phyloP scores from a whole-genome alignment of 2,888 invertebrate genomes.

The Xanthia icteritia region DNA sequence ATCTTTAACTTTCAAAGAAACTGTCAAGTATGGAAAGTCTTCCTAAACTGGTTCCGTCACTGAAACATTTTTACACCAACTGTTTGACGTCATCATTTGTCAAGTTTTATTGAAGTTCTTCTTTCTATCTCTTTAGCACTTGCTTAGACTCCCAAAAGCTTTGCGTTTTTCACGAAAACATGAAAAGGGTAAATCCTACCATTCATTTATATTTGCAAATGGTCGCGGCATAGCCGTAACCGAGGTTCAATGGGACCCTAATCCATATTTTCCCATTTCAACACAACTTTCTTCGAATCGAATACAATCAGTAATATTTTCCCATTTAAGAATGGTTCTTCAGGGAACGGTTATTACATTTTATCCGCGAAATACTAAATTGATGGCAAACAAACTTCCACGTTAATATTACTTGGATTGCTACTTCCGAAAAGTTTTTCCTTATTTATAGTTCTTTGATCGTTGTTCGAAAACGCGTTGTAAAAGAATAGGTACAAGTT shows the following conservation, averaged over 20 bases:
- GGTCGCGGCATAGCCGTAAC: conserved; percentile 10
- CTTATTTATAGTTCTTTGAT: conserved; percentile 34
- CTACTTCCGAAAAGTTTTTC: conserved; percentile 21
- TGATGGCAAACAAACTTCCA: conserved; percentile 32
- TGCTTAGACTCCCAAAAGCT: conserved; percentile 36
- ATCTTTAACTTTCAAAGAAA: conserved; percentile 17
- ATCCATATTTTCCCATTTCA: conserved; percentile 53
- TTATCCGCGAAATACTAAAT: conserved; percentile 42
- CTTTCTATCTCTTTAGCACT: conserved; percentile 31
- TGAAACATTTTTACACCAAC: conserved; percentile 58
- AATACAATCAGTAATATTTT: conserved; percentile 54
- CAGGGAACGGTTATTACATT: conserved; percentile 37
- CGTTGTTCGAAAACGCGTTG: conserved; percentile 28
- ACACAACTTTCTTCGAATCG: conserved; percentile 41
- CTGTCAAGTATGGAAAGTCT: conserved; percentile 32
- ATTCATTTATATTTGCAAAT: conserved; percentile 57
- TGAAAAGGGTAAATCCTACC: conserved; percentile 40
- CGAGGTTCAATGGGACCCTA: conserved; percentile 39
- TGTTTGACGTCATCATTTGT: conserved; percentile 66
- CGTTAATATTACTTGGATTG: conserved; percentile 43
- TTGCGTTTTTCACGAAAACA: conserved; percentile 32
- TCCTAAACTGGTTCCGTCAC: conserved; percentile 44
- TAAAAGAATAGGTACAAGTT: conserved; percentile 44
- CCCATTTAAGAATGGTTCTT: conserved; percentile 25
- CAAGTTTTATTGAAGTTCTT: conserved; percentile 63